phyloP scores from a whole-genome alignment of 2,113 vertebrate species.

The Dinomys branickii region DNA sequence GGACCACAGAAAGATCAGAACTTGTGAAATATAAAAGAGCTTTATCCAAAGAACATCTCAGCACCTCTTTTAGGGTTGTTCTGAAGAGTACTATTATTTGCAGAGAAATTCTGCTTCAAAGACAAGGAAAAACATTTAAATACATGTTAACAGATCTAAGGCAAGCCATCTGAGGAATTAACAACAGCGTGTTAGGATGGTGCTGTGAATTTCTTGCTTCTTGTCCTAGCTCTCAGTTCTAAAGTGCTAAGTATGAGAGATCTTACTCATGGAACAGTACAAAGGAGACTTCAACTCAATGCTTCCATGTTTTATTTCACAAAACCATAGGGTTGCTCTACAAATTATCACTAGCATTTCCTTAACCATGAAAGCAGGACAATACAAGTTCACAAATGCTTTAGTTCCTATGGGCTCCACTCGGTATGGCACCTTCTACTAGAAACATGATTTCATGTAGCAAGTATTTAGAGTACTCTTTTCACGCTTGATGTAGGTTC shows the following conservation, averaged over 20 bases:
- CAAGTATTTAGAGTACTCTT: neutral
- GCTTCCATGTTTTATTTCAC: neutral
- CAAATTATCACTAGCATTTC: neutral
- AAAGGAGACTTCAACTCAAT: neutral
- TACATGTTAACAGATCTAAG: neutral
- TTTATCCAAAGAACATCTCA: conserved; percentile 65
- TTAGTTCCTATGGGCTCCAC: neutral
- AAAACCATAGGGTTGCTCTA: neutral
- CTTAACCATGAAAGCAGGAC: neutral
- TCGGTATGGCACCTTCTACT: neutral
- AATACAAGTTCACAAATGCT: neutral
- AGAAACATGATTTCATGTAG: conserved; percentile 7
- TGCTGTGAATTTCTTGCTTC: neutral
- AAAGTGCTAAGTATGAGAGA: neutral
- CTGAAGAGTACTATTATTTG: conserved; percentile 55
- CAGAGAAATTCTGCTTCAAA: conserved; percentile 66
- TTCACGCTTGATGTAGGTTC: neutral
- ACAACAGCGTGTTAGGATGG: neutral
- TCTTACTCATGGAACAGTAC: neutral
- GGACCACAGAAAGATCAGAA: conserved; percentile 16
- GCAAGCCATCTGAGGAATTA: conserved; percentile 17
- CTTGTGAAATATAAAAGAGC: conserved; percentile 55
- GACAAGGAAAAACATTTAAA: conserved; percentile 58
- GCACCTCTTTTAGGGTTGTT: conserved; percentile 57
- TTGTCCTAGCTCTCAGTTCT: conserved; percentile 32